Evolutionary conservation across 1,140 invertebrate species (phyloP), one percentile per base, ranked within the genome.

Genomic region (Eubasilissa regina): DNA sequence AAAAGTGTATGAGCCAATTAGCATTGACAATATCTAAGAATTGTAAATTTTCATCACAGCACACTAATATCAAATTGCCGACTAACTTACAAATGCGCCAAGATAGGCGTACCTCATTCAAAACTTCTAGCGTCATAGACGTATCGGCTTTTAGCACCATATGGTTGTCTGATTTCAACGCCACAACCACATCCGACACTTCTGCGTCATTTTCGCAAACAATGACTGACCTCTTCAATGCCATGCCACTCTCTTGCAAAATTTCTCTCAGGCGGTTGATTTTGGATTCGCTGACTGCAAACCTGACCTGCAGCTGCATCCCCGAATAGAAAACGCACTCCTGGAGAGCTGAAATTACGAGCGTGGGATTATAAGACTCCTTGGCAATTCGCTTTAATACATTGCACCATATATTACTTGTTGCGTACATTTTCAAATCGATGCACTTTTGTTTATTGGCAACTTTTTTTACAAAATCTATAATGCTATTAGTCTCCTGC

Each of bases 291-390:
- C 58, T 55, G 11, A 19, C 12, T 8, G 87, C 80, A 73, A 87
- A 87, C 72, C 83, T 84, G 4, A 88, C 85, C 0, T 84, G 82
- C 12, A 85, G 86, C 66, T 84, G 84, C 0, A 84, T 81, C 81
- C 87, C 87, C 4, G 87, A 86, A 77, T 89, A 89, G 9, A 88
- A 70, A 0, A 88, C 86, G 70, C 86, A 87, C 80, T 89, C 88
- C 81, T 87, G 85, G 43, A 87, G 86, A 3, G 88, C 85, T 3
- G 86, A 84, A 17, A 89, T 86, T 47, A 85, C 86, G 0, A 89
- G 74, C 3, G 88, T 85, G 0, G 87, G 84, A 77, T 88, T 84
- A 1, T 87, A 85, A 0, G 85, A 85, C 79, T 84, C 85, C 35
- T 77, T 85, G 7, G 86, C 87, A 1, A 89, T 70, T 7, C 85